phyloP scores from a whole-genome alignment of 2,888 invertebrate genomes.

The Empis livida region DNA sequence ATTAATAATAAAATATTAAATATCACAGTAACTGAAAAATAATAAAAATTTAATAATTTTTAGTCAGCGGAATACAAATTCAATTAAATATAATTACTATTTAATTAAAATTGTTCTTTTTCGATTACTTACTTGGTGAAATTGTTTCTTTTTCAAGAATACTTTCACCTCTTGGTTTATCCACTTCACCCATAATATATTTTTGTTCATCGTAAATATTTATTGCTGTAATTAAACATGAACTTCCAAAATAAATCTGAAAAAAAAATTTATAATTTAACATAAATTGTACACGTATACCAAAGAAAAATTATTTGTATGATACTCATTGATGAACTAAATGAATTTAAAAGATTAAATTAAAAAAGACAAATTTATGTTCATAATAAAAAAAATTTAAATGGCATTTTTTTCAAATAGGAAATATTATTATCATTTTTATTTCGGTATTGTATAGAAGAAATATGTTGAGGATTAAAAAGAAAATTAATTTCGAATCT shows the following conservation, averaged over 20 bases:
- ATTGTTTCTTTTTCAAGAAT: slow-evolving; percentile 43
- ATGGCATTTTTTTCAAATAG: no score
- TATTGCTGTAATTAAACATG: slow-evolving; percentile 48
- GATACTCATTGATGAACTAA: no score
- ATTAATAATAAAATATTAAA: slow-evolving; percentile 54
- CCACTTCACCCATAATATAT: slow-evolving; percentile 46
- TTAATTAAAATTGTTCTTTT: no score
- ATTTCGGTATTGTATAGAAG: background rate
- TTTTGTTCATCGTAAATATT: slow-evolving; percentile 53
- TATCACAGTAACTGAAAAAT: slow-evolving; percentile 54
- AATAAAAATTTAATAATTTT: slow-evolving; percentile 7
- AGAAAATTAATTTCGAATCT: background rate
- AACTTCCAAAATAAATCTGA: slow-evolving; percentile 57
- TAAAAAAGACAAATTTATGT: no score
- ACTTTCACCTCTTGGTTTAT: slow-evolving; percentile 42
- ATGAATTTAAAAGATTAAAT: no score
- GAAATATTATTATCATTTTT: no score
- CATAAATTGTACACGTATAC: no score
- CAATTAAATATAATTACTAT: no score
- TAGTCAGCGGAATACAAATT: no score
- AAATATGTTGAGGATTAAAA: background rate
- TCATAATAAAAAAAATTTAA: no score
- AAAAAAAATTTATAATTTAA: no score
- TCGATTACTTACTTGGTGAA: slow-evolving; percentile 29
- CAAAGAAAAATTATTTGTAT: no score